Conservation (phyloP, 2,888 invertebrate genomes). For the Ichneumon xanthorius region DNA sequence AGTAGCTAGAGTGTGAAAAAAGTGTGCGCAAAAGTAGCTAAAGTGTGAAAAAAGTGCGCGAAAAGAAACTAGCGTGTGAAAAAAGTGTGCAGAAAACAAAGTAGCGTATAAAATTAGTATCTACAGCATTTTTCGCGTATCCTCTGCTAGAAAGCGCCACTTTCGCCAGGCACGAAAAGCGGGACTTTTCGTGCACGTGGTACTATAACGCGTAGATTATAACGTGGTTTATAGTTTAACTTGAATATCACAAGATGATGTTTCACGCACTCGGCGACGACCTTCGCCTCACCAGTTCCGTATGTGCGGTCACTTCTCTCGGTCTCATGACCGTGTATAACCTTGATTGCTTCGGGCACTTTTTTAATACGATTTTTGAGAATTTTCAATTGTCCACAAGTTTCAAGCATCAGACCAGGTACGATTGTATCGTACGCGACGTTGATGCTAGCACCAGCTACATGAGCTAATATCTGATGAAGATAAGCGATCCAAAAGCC, state of each 20-base stretch:
- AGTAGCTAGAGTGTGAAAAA: too few relatives aligned
- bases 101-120: too few relatives aligned
- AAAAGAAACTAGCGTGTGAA: too few relatives aligned
- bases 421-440: constrained; percentile 76
- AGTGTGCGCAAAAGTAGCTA: too few relatives aligned
- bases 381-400: constrained; percentile 76
- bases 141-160: too few relatives aligned
- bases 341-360: not conserved
- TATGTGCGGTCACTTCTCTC: not conserved
- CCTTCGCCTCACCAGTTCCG: constrained; percentile 29
- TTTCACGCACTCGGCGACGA: constrained; percentile 48
- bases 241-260: constrained; percentile 64
- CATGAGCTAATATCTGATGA: constrained; percentile 62
- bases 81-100: too few relatives aligned
- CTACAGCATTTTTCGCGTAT: too few relatives aligned
- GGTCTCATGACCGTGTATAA: not conserved
- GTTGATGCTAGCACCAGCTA: constrained; percentile 61
- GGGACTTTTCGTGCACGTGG: too few relatives aligned
- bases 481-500: constrained; percentile 44
- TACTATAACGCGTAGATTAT: too few relatives aligned
- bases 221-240: constrained; percentile 43
- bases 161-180: too few relatives aligned
- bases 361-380: constrained; percentile 71
- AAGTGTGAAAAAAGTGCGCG: too few relatives aligned
- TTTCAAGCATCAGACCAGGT: constrained; percentile 68